These are phyloP conservation scores for Neoarius graeffei DNA, from an alignment of 2,113 vertebrate species.

Conservation along the genomic window DNA sequence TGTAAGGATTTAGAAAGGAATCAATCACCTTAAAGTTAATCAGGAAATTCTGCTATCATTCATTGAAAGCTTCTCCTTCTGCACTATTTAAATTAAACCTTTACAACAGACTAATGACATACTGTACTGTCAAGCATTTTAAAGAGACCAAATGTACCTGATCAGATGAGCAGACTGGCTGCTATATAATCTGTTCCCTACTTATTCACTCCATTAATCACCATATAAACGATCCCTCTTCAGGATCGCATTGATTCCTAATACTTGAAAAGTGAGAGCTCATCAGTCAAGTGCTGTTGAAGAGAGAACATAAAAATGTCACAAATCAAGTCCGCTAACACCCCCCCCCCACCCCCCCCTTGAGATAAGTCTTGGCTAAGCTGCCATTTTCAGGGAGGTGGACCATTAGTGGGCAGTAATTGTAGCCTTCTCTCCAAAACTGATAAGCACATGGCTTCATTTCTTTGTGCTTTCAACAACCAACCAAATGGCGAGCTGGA, in stretches of 20 bases:
- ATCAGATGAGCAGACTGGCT: conserved; percentile 3
- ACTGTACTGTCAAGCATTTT: neutral
- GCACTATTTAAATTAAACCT: neutral
- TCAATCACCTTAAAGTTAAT: neutral
- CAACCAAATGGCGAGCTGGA: neutral
- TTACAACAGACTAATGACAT: neutral
- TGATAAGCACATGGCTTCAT: neutral
- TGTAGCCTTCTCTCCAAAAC: neutral
- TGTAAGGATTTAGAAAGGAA: neutral
- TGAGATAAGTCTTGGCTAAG: neutral
- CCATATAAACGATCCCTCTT: conserved; percentile 10
- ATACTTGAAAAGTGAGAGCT: conserved; percentile 18
- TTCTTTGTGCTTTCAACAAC: neutral
- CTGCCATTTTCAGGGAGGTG: neutral
- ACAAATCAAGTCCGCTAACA: neutral
- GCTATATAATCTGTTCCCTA: neutral
- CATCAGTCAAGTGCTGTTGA: conserved; percentile 10
- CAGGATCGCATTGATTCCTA: conserved; percentile 24
- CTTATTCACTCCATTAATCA: conserved; percentile 10
- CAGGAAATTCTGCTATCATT: neutral
- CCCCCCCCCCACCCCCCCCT: neutral
- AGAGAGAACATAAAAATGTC: conserved; percentile 14
- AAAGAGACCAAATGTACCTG: neutral
- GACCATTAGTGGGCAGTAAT: neutral
- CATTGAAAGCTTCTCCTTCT: neutral